Base-by-base conservation (phyloP, 2,888 invertebrate species). In the Drosophila peninsularis region DNA sequence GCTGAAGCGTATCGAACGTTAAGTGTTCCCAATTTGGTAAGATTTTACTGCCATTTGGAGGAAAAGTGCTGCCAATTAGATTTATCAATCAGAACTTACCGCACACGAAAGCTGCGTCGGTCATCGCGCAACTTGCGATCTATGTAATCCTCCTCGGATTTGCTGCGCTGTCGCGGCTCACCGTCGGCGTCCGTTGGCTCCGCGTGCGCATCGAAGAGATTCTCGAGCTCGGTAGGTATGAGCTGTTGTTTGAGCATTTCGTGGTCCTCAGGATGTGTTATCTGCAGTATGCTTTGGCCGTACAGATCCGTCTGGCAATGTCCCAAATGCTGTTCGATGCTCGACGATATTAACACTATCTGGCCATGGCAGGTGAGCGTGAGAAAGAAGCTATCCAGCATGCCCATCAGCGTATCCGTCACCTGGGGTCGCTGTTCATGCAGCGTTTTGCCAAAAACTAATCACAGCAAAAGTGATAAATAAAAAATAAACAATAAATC, bases 241-340 rank as follows among this genome's bases (percentile, higher is more conserved):
- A 97, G 93, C 80, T 95, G 95, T 54, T 94, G 94, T 54, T 94
- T 94, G 57, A 98, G 93, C 81, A 95, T 94, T 49, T 95, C 95
- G 81, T 96, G 96, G 92, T 98, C 96, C 89, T 95, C 94, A n/a
- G 95, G 94, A 92, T 96, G 96, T 44, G 97, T 94, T 92, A 97
- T 96, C 88, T 96, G 95, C 93, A 95, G 96, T 91, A 98, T 92
- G 82, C 95, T 96, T 92, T 96, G 95, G 17, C 96, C 96, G 91
- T 97, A 94, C 79, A 98, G 93, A 91, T 98, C 97, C 86, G 96
- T 95, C 95, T 96, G 96, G 84, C 96, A 95, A 92, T 98, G 96
- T 63, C 98, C 98, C 78, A 98, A 93, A 84, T 96, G 94, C 84
- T 96, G 95, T 91, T 97, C 97, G 32, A 98, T 94, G 80, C 96